phyloP scores from a whole-genome alignment of 2,113 vertebrate genomes.

The Probosciger aterrimus region DNA sequence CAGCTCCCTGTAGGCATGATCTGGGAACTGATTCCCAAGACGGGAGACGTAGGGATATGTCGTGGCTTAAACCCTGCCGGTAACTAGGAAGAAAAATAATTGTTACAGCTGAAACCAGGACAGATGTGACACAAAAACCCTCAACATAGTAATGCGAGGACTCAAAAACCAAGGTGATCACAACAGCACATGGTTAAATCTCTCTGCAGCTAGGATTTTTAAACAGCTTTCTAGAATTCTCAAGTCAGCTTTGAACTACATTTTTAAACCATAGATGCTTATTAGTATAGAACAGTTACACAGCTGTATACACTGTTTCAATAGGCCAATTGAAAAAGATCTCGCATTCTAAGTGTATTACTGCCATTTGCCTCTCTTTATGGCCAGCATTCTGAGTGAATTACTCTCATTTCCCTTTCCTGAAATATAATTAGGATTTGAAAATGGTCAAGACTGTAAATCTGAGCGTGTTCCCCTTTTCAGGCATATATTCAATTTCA shows the following conservation, averaged over 20 bases:
- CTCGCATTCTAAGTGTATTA: background rate
- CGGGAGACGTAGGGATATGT: background rate
- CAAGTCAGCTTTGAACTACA: background rate
- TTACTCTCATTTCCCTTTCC: background rate
- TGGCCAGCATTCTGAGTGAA: background rate
- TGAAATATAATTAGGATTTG: background rate
- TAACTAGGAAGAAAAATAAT: background rate
- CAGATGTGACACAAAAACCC: background rate
- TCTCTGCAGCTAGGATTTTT: background rate
- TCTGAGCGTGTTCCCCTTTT: background rate
- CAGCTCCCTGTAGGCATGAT: background rate
- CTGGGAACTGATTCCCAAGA: background rate
- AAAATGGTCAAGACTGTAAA: background rate
- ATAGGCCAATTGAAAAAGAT: background rate
- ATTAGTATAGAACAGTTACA: background rate
- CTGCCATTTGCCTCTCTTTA: background rate
- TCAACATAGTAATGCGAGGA: background rate
- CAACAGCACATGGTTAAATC: background rate
- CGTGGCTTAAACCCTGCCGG: background rate
- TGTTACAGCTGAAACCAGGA: background rate
- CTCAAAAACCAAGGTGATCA: background rate
- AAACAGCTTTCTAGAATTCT: background rate
- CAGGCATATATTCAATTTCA: background rate
- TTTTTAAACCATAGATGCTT: background rate
- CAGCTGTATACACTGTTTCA: background rate